Evolutionary conservation across 2,888 invertebrate species (phyloP).

Genomic region (Zelleria hepariella): DNA sequence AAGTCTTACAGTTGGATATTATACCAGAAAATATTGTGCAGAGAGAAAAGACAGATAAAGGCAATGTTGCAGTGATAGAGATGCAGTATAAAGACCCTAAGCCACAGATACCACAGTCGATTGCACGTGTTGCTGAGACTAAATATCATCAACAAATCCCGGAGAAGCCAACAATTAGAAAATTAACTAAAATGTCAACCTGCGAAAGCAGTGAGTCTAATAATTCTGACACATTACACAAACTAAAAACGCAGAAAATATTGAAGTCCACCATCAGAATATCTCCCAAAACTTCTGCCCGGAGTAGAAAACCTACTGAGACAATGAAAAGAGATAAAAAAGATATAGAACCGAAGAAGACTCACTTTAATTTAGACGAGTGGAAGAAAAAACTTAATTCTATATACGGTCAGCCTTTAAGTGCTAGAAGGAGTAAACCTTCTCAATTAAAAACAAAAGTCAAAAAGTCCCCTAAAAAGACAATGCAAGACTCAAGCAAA

Average conservation of each 20-base stretch:
- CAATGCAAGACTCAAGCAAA: constrained; percentile 3
- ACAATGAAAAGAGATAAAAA: constrained; percentile 15
- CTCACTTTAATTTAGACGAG: constrained; percentile 35
- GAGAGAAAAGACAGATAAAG: constrained; percentile 20
- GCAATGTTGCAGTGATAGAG: constrained; percentile 44
- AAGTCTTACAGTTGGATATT: constrained; percentile 64
- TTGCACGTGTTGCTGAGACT: constrained; percentile 3
- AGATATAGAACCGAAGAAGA: constrained; percentile 24
- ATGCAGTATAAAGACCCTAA: constrained; percentile 27
- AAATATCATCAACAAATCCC: constrained; percentile 11
- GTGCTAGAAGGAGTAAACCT: constrained; percentile 20
- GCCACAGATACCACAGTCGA: not conserved
- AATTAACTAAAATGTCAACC: constrained; percentile 46
- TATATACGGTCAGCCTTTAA: constrained; percentile 37
- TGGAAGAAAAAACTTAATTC: constrained; percentile 52
- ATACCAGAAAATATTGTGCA: constrained; percentile 34
- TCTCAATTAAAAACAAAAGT: constrained; percentile 18
- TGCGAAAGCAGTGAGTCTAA: constrained; percentile 50
- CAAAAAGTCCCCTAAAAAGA: constrained; percentile 17
- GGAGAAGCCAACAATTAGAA: constrained; percentile 27
- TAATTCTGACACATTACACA: constrained; percentile 32
- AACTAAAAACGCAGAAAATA: constrained; percentile 25
- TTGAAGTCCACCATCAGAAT: constrained; percentile 20
- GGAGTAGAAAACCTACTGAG: constrained; percentile 6
- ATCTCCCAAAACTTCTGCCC: constrained; percentile 26